These are phyloP conservation scores for Poeciliopsis infans DNA, from an alignment of 2,797 vertebrate species.

Conservation along the genomic window DNA sequence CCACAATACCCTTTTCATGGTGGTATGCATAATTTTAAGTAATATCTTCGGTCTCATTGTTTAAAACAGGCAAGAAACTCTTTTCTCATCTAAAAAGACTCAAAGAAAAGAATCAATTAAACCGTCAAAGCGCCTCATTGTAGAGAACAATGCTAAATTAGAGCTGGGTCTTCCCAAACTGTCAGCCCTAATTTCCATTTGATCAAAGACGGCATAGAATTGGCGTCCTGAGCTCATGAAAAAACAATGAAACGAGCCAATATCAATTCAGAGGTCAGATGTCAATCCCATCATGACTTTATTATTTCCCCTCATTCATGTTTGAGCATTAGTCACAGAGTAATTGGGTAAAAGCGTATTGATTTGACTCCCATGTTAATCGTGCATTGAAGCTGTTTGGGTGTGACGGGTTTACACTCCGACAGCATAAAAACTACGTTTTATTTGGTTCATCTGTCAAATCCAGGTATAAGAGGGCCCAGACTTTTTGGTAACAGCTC, in stretches of 20 bases:
- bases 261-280: slow-evolving; percentile 43
- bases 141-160: slow-evolving; percentile 56
- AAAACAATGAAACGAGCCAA: slow-evolving; percentile 20
- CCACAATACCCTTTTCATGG: background rate
- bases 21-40: slow-evolving; percentile 10
- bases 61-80: background rate
- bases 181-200: slow-evolving; percentile 41
- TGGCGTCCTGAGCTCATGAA: background rate
- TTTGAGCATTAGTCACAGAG: slow-evolving; percentile 28
- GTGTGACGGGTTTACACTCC: slow-evolving; percentile 46
- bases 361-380: slow-evolving; percentile 59
- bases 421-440: slow-evolving; percentile 39
- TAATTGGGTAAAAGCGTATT: slow-evolving; percentile 58
- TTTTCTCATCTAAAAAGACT: slow-evolving; percentile 24
- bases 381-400: slow-evolving; percentile 33
- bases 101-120: slow-evolving; percentile 53
- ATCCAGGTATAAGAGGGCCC: slow-evolving; percentile 9
- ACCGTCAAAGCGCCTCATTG: slow-evolving; percentile 33
- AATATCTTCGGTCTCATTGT: background rate
- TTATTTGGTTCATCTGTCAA: slow-evolving; percentile 53
- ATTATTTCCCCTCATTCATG: slow-evolving; percentile 45
- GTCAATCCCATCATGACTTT: slow-evolving; percentile 37
- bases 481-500: slow-evolving; percentile 38
- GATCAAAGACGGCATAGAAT: slow-evolving; percentile 11
- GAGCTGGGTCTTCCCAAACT: slow-evolving; percentile 35